Evolutionary conservation across 2,888 invertebrate species (phyloP).

Genomic region (Gerris lacustris): DNA sequence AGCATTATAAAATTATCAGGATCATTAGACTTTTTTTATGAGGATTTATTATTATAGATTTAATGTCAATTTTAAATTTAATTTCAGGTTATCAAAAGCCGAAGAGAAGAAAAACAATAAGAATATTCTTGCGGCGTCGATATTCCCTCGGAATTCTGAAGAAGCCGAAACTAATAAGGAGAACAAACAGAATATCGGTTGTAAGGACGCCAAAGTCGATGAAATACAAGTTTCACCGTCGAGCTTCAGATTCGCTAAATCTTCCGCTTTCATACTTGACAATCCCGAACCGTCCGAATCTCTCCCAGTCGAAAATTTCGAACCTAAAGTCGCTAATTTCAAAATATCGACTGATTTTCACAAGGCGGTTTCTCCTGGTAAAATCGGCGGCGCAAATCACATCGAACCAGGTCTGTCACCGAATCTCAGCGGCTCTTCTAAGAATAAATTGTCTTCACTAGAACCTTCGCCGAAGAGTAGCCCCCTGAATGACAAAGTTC

Average conservation of each 20-base stretch:
- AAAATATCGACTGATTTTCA: neutral
- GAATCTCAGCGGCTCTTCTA: too few species aligned
- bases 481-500: too few species aligned
- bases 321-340: neutral
- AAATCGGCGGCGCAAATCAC: too few species aligned
- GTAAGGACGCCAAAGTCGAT: neutral
- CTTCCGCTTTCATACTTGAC: neutral
- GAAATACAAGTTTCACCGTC: neutral
- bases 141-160: neutral
- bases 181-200: neutral
- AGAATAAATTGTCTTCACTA: too few species aligned
- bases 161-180: neutral
- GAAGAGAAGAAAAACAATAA: constrained; percentile 1
- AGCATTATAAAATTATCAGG: too few species aligned
- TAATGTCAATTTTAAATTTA: neutral
- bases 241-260: neutral
- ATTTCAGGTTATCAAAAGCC: neutral
- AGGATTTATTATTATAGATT: too few species aligned
- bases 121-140: neutral
- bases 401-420: too few species aligned
- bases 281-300: neutral
- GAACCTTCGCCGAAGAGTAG: too few species aligned
- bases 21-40: too few species aligned
- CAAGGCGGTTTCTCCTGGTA: neutral
- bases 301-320: neutral